Evolutionary conservation across 2,113 vertebrate species (phyloP), one percentile per base, ranked within the genome.

Genomic region (Tragelaphus buxtoni): DNA sequence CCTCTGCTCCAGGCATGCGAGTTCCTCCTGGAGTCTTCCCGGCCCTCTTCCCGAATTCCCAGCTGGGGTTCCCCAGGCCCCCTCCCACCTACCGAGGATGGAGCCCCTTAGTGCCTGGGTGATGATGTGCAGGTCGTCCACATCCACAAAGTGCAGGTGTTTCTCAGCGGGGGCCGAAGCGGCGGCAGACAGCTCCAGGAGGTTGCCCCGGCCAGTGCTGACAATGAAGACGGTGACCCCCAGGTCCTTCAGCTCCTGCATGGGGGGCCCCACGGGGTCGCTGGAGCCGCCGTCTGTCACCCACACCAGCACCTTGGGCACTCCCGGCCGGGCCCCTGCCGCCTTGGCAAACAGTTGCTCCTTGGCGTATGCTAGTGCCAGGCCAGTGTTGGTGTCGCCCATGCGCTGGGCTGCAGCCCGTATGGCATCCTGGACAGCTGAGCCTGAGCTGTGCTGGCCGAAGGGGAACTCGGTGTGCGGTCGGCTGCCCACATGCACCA

Each of bases 271-370:
- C 97, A 99, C 99, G 26, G 99, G 98, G 0, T 99, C 99, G 0
- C 99, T 99, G 96, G 99, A 99, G 94, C 99, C 99, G 9, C 99
- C 99, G 0, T 99, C 99, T 0, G 99, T 99, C 97, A 99, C 98
- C 99, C 99, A 99, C 69, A 99, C 98, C 98, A 99, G 97, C 13
- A 99, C 99, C 93, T 99, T 99, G 4, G 99, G 99, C 12, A 99
- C 99, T 0, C 98, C 99, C 0, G 96, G 94, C 51, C 99, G 98
- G 81, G 99, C 99, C 0, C 95, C 98, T 0, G 97, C 99, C 60
- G 18, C 65, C 2, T 97, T n/a, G 0, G 98, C 98, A 98, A 99
- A 98, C 97, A 99, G 97, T 79, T 98, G 95, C 8, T 99, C 98
- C 92, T 98, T 99, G 86, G 99, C 99, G 0, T 98, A 98, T 30